Base-by-base conservation (phyloP, 2,888 invertebrate species). In the Apamea epomidion region DNA sequence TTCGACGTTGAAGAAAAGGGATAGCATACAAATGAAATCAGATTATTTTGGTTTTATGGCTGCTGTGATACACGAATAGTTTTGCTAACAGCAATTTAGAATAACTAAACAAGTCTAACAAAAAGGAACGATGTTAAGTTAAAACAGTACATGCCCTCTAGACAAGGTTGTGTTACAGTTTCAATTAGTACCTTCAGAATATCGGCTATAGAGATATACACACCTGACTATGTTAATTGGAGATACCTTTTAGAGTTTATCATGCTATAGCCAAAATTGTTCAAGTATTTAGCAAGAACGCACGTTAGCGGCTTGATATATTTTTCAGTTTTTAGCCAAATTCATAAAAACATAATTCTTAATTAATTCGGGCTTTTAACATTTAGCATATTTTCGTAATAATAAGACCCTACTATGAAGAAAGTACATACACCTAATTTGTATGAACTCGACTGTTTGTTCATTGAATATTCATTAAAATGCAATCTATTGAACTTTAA, bases 161-260 rank as follows among this genome's bases (percentile, higher is more conserved):
- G 89, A 87, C 85, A 89, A 86, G 81, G 84, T 86, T 87, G 84
- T 81, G 81, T 81, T 85, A 87, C 86, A 80, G 85, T 78, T 83
- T 82, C 73, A 90, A 88, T 86, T 86, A 85, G 81, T 78, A 86
- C n/a, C n/a, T n/a, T n/a, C 74, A 65, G 69, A 81, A 76, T 83
- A 83, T 81, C 76, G 80, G 78, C 42, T 79, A 54, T 83, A 74
- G 68, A 75, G 75, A 81, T 83, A 78, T 78, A 81, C 21, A 45
- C 51, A 70, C 37, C 60, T 42, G 64, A 67, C 42, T 78, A 75
- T 80, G 70, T 84, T 87, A 81, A 85, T 87, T 85, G 60, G 68
- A 37, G 65, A 69, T 83, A 71, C 68, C 54, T 85, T 74, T 60
- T 65, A 74, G 51, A 79, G 67, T 76, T 76, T 62, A 80, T 80